phyloP scores from a whole-genome alignment of 2,113 vertebrate genomes.

The Elephantulus edwardii region DNA sequence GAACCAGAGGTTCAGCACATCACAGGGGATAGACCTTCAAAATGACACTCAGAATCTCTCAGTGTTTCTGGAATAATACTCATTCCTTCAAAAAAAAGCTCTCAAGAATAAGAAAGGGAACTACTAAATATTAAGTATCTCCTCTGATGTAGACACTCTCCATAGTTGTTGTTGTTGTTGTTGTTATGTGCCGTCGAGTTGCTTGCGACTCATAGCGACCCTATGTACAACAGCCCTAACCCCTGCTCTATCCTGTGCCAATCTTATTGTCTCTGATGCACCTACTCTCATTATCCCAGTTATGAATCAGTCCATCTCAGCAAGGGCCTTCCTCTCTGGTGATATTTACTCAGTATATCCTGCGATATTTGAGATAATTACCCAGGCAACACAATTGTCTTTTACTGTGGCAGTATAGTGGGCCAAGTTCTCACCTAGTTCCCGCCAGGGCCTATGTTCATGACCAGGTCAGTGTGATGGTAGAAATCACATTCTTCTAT shows the following conservation, averaged over 20 bases:
- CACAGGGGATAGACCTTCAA: not conserved
- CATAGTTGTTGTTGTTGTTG: no score
- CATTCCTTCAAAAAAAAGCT: not conserved
- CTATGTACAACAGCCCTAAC: no score
- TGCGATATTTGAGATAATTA: not conserved
- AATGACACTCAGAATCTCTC: not conserved
- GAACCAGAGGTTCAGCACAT: not conserved
- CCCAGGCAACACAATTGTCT: no score
- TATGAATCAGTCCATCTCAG: no score
- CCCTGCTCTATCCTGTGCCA: no score
- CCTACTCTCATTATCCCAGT: no score
- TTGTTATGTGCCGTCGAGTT: no score
- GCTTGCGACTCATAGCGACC: no score
- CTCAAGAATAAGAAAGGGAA: not conserved
- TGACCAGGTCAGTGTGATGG: not conserved
- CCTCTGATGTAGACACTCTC: not conserved
- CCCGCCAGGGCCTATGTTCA: not conserved
- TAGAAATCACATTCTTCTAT: not conserved
- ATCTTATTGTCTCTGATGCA: no score
- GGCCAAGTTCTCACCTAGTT: not conserved
- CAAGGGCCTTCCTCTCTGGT: no score
- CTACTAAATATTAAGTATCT: not conserved
- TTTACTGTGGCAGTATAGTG: fast-evolving
- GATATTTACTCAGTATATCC: no score
- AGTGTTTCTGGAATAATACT: not conserved